Evolutionary conservation across 1,140 invertebrate species (phyloP).

Genomic region (Drosophila prosaltans): DNA sequence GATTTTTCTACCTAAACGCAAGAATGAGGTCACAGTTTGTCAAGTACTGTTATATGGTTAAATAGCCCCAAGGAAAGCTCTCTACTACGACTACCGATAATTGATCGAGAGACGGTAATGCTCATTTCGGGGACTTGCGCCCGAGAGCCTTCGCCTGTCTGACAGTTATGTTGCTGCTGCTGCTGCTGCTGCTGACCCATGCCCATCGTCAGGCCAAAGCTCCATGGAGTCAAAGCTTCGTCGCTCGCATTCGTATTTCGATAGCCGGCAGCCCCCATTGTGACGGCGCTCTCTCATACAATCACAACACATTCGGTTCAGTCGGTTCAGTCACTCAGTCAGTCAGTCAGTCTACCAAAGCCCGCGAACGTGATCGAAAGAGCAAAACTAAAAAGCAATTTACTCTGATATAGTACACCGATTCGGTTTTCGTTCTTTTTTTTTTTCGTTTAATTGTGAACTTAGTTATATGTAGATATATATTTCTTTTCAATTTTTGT

Average conservation of each 20-base stretch:
- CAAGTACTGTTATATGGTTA: background rate
- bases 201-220: background rate
- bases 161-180: background rate
- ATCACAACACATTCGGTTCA: slow-evolving; percentile 2
- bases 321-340: slow-evolving; percentile 1
- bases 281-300: slow-evolving; percentile 2
- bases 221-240: no score
- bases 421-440: slow-evolving; percentile 22
- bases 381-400: slow-evolving; percentile 26
- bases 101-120: slow-evolving; percentile 3
- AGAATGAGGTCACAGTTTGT: slow-evolving; percentile 1
- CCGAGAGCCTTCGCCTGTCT: background rate
- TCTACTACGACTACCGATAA: background rate
- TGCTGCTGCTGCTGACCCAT: background rate
- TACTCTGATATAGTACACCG: slow-evolving; percentile 30
- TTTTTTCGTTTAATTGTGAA: slow-evolving; percentile 4
- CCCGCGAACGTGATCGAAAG: slow-evolving; percentile 40
- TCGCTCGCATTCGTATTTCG: no score
- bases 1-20: background rate
- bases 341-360: slow-evolving; percentile 26
- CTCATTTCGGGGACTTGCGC: background rate
- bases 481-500: background rate
- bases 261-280: slow-evolving; percentile 2
- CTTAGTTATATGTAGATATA: slow-evolving; percentile 1
- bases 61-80: slow-evolving; percentile 8